Evolutionary conservation across 2,113 vertebrate species (phyloP).

Genomic region (Lipophrys pholis): DNA sequence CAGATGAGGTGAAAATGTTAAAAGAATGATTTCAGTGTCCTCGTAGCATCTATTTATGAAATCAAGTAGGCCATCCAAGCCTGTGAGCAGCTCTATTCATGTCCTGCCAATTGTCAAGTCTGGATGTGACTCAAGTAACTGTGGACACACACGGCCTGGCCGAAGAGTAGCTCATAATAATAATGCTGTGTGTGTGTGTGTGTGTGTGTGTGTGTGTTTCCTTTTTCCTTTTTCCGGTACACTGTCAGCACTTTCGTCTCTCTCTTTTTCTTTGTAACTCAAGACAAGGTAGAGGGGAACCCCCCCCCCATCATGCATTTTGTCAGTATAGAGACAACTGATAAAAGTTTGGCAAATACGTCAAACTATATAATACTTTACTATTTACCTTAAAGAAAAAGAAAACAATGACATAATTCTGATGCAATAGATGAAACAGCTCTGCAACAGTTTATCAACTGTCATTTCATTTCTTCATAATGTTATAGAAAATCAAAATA

Average conservation of each 20-base stretch:
- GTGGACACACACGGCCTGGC: slow-evolving; percentile 37
- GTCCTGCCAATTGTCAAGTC: slow-evolving; percentile 51
- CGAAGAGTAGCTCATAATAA: slow-evolving; percentile 38
- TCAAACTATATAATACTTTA: too few relatives aligned
- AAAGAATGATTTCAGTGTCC: not conserved
- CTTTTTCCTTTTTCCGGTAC: slow-evolving; percentile 59
- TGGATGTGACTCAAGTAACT: slow-evolving; percentile 55
- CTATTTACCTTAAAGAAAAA: too few relatives aligned
- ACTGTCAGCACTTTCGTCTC: slow-evolving; percentile 4
- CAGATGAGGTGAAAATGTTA: slow-evolving; percentile 25
- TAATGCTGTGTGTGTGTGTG: slow-evolving; percentile 26
- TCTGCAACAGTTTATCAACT: too few relatives aligned
- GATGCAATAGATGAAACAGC: too few relatives aligned
- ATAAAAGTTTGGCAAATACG: too few relatives aligned
- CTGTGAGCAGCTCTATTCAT: slow-evolving; percentile 51
- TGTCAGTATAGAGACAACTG: too few relatives aligned
- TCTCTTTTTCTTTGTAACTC: slow-evolving; percentile 13
- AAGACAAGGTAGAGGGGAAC: not conserved
- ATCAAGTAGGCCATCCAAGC: slow-evolving; percentile 43
- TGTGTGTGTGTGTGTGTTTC: not conserved
- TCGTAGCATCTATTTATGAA: slow-evolving; percentile 40
- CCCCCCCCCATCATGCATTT: not conserved
- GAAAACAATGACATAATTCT: too few relatives aligned
- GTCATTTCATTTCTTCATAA: too few relatives aligned
- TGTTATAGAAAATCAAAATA: too few relatives aligned